A percentile compares a stretch with the other conserved stretches of the same genome.
phyloP scores from a whole-genome alignment of 30 jellyfish, hydroid and myxozoan genomes.

The Nemopilema nomurai region DNA sequence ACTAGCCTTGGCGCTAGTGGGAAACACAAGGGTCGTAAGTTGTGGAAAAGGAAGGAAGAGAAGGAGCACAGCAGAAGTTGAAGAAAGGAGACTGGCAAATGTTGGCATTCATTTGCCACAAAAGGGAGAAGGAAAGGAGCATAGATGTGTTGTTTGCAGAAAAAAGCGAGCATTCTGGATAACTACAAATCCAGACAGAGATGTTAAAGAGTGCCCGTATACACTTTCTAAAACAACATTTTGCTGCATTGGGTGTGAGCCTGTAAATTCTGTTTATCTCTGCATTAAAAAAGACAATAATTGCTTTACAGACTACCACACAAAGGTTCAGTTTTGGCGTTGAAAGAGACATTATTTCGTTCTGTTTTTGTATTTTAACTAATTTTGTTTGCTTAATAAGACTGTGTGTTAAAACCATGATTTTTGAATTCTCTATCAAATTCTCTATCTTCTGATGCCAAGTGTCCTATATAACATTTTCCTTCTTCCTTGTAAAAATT shows the following conservation, averaged over 20 bases:
- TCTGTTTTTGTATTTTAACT: no score
- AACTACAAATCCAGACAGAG: constrained; percentile 7
- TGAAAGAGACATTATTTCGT: no score
- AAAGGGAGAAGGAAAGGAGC: constrained; percentile 43
- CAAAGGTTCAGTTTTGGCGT: constrained; percentile 37
- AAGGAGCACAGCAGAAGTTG: constrained; percentile 24
- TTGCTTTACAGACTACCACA: constrained; percentile 23
- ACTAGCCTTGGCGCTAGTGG: constrained; percentile 16
- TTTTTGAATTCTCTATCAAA: no score
- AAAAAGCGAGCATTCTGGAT: constrained; percentile 30
- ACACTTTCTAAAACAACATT: constrained; percentile 26
- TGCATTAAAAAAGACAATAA: constrained; percentile 42
- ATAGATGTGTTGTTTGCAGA: constrained; percentile 48
- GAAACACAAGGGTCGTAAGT: constrained; percentile 7
- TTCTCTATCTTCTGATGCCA: no score
- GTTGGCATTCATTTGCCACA: constrained; percentile 47
- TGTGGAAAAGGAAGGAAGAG: constrained; percentile 5
- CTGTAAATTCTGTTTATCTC: constrained; percentile 22
- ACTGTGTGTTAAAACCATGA: no score
- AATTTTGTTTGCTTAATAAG: no score
- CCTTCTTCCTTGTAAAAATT: no score
- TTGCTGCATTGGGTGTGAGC: constrained; percentile 48
- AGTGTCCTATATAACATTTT: no score
- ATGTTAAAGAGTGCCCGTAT: constrained; percentile 30
- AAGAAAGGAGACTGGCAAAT: constrained; percentile 22